Conservation (phyloP, 92 coral and sea anemone genomes). For the Parazoanthus darwini region DNA sequence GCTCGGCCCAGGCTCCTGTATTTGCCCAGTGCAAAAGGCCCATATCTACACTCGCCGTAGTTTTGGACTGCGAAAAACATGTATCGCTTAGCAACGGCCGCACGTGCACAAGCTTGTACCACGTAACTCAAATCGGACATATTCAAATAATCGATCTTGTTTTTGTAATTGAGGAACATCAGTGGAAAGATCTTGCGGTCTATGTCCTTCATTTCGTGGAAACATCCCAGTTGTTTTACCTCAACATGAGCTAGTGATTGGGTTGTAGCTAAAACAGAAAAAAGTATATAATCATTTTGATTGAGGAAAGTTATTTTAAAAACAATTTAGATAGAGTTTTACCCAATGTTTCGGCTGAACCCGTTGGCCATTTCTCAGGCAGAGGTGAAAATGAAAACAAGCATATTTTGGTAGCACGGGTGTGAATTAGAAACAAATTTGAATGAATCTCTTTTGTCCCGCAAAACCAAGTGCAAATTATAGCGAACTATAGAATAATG, state of each 20-base stretch:
- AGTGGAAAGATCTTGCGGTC: constrained; percentile 46
- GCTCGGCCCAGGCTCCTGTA: constrained; percentile 63
- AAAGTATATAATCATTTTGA: too few species aligned
- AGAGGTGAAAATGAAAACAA: too few species aligned
- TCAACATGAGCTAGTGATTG: constrained; percentile 14
- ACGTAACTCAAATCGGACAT: constrained; percentile 70
- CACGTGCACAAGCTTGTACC: constrained; percentile 71
- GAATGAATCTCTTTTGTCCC: too few species aligned
- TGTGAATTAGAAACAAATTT: too few species aligned
- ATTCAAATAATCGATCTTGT: constrained; percentile 54
- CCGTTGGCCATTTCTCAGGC: too few species aligned
- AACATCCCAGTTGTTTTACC: constrained; percentile 63
- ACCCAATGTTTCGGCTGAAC: too few species aligned
- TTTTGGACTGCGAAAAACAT: constrained; percentile 65
- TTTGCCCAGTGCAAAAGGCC: constrained; percentile 51
- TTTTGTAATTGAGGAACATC: constrained; percentile 61
- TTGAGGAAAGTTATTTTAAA: too few species aligned
- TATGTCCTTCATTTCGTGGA: constrained; percentile 26
- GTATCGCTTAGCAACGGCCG: constrained; percentile 55
- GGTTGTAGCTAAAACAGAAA: background rate
- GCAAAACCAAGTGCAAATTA: too few species aligned
- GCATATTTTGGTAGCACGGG: too few species aligned
- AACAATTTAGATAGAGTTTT: too few species aligned
- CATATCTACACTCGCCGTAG: constrained; percentile 74
- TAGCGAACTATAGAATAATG: too few species aligned